These are phyloP conservation scores for Ptilorrhoa leucosticta DNA, from an alignment of 2,113 vertebrate species.

Conservation along the genomic window DNA sequence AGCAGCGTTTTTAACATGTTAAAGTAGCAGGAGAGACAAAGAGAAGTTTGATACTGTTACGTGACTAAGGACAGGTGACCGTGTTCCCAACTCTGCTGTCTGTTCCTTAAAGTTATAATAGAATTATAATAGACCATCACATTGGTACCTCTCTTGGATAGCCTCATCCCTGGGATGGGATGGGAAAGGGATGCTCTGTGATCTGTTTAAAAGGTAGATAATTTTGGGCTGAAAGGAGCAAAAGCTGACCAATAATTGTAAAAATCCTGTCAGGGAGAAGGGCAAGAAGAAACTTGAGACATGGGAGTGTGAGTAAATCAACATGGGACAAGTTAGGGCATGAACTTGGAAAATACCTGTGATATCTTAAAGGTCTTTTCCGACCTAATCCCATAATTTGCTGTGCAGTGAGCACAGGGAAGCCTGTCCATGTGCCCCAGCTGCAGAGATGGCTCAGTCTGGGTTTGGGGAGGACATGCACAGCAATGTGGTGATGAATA, in stretches of 20 bases:
- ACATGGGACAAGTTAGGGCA: fast-evolving
- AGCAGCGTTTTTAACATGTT: not conserved
- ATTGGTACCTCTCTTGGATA: not conserved
- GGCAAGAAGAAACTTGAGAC: not conserved
- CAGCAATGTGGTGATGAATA: fast-evolving
- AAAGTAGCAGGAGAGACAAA: not conserved
- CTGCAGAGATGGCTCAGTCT: fast-evolving
- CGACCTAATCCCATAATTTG: not conserved
- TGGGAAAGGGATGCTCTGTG: not conserved
- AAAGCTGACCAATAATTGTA: not conserved
- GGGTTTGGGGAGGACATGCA: not conserved
- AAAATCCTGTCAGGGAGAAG: not conserved
- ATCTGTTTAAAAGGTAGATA: not conserved
- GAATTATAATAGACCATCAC: not conserved
- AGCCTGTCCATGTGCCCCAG: not conserved
- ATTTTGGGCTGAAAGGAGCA: not conserved
- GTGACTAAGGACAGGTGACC: not conserved
- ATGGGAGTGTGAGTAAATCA: not conserved
- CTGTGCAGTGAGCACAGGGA: fast-evolving
- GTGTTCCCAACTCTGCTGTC: not conserved
- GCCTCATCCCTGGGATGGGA: not conserved
- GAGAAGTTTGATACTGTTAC: fast-evolving
- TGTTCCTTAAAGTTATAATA: not conserved
- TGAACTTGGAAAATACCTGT: not conserved
- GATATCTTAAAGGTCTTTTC: not conserved